Evolutionary conservation across 35 echinoderm and acorn worm genomes (phyloP).

Genomic region (Anneissia japonica): DNA sequence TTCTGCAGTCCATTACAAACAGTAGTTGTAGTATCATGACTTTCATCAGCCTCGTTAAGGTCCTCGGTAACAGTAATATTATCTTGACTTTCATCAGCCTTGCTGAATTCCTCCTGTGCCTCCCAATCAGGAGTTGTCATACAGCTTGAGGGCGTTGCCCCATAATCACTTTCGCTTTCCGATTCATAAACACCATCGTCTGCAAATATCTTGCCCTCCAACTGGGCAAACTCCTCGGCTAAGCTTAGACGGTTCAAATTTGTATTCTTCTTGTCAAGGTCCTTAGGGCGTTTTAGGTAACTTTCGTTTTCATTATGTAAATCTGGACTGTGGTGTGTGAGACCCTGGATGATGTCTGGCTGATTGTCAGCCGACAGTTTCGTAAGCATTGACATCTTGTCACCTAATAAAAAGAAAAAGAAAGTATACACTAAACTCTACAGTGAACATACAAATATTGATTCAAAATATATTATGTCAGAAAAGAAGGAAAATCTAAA

Average conservation of each 20-base stretch:
- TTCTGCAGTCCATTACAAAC: neutral
- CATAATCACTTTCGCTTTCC: conserved; percentile 64
- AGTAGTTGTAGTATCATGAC: too few species aligned
- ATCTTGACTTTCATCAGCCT: neutral
- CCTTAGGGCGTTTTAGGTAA: conserved; percentile 19
- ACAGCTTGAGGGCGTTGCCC: conserved; percentile 46
- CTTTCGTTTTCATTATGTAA: neutral
- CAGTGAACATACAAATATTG: too few species aligned
- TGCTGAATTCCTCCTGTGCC: neutral
- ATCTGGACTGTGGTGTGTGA: neutral
- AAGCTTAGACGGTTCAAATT: conserved; percentile 76
- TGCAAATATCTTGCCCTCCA: conserved; percentile 60
- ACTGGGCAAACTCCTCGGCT: conserved; percentile 83
- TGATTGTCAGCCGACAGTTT: neutral
- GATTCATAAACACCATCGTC: conserved; percentile 37
- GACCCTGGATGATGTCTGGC: neutral
- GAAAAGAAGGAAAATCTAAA: too few species aligned
- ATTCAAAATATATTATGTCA: too few species aligned
- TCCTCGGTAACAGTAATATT: neutral
- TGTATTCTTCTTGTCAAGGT: conserved; percentile 23
- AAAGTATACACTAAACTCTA: too few species aligned
- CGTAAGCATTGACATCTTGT: neutral
- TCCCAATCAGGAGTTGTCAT: conserved; percentile 86
- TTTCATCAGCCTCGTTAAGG: neutral
- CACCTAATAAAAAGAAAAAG: too few species aligned